Evolutionary conservation across 2,797 vertebrate species (phyloP).

Genomic region (Coccyzus lansbergi): DNA sequence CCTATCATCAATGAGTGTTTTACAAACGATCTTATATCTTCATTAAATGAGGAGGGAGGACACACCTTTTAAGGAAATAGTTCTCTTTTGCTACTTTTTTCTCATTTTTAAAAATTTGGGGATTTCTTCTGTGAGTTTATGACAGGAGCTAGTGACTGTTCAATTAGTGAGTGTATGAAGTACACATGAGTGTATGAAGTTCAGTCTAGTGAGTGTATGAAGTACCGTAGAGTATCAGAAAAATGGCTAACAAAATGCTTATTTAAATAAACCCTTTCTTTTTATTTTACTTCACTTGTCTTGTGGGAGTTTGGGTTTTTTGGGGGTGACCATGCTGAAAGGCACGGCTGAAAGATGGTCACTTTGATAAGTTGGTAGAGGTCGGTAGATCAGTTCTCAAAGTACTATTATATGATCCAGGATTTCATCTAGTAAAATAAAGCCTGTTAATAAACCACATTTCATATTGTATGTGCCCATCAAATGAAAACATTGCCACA

Average conservation of each 20-base stretch:
- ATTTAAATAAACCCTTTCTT: not conserved
- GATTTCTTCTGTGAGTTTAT: not conserved
- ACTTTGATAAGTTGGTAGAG: not conserved
- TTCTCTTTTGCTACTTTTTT: not conserved
- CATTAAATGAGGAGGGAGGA: not conserved
- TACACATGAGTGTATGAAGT: not conserved
- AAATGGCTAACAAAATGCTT: not conserved
- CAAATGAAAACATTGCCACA: not conserved
- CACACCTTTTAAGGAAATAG: not conserved
- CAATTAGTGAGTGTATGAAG: not conserved
- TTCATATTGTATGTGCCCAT: not conserved
- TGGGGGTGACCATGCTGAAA: not conserved
- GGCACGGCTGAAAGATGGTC: not conserved
- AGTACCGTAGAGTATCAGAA: not conserved
- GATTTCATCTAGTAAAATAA: not conserved
- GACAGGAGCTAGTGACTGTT: not conserved
- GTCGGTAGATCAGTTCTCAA: not conserved
- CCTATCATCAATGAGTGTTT: not conserved
- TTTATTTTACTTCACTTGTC: not conserved
- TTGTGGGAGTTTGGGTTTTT: not conserved
- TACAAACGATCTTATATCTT: not conserved
- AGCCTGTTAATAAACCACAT: not conserved
- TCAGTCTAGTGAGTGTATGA: not conserved
- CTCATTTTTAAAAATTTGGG: not conserved
- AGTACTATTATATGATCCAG: not conserved